A percentile compares a stretch with the other conserved stretches of the same genome.
Evolutionary conservation across 2,797 vertebrate genomes (phyloP).

Genomic region (Epinephelus awoara): DNA sequence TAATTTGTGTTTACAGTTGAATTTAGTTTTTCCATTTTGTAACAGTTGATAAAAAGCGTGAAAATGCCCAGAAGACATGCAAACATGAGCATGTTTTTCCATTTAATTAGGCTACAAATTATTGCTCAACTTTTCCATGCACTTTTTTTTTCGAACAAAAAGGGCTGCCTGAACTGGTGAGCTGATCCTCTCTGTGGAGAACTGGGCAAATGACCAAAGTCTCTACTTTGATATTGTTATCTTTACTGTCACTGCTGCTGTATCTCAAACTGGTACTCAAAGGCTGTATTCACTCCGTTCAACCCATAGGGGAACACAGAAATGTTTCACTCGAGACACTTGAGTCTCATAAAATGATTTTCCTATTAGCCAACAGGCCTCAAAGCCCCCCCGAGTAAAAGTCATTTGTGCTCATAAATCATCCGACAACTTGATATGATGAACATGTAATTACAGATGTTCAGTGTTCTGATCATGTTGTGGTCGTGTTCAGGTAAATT

Average conservation of each 20-base stretch:
- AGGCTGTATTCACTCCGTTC: conserved; percentile 22
- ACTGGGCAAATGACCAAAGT: conserved; percentile 56
- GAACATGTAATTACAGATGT: conserved; percentile 46
- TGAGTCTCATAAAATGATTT: conserved; percentile 39
- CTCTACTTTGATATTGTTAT: conserved; percentile 62
- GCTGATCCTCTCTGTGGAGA: conserved; percentile 43
- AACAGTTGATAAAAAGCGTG: conserved; percentile 24
- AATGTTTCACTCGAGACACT: conserved; percentile 40
- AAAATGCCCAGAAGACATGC: conserved; percentile 25
- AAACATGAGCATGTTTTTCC: conserved; percentile 40
- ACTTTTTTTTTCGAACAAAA: neutral
- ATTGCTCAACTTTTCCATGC: conserved; percentile 55
- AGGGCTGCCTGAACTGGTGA: neutral
- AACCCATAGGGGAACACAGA: conserved; percentile 18
- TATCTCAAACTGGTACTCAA: conserved; percentile 44
- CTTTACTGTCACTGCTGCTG: conserved; percentile 56
- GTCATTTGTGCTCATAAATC: conserved; percentile 48
- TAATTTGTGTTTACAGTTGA: conserved; percentile 37
- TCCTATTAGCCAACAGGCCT: conserved; percentile 14
- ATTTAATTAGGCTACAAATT: conserved; percentile 51
- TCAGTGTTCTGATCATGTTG: conserved; percentile 46
- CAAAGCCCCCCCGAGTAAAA: conserved; percentile 20
- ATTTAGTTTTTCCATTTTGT: conserved; percentile 46
- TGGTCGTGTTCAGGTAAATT: conserved; percentile 51
- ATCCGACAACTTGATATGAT: conserved; percentile 37